phyloP scores from a whole-genome alignment of 2,113 vertebrate genomes.

The Brevimyrus niger region DNA sequence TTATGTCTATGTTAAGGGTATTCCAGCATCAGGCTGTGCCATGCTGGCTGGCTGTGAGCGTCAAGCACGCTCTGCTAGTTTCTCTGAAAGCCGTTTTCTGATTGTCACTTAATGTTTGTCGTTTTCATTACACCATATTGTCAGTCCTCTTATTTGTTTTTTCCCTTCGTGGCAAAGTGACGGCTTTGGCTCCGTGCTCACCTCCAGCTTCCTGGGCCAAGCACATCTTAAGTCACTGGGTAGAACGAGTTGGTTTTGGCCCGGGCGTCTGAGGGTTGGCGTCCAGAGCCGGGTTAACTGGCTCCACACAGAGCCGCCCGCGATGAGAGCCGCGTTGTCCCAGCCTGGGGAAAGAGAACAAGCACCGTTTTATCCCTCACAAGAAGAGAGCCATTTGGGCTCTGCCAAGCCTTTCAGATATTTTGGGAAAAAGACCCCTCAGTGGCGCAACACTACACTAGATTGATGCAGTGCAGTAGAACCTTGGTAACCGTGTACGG shows the following conservation, averaged over 20 bases:
- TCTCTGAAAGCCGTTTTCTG: neutral
- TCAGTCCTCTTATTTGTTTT: neutral
- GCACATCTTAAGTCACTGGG: slow-evolving; percentile 1
- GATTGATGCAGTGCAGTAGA: too few relatives aligned
- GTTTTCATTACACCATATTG: neutral
- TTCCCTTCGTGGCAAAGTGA: neutral
- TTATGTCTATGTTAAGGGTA: neutral
- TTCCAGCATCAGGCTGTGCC: neutral
- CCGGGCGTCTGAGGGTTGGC: neutral
- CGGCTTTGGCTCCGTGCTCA: neutral
- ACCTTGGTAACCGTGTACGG: too few relatives aligned
- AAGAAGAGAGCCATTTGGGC: neutral
- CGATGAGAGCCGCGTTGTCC: neutral
- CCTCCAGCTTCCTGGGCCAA: neutral
- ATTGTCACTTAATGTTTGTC: neutral
- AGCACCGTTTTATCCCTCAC: neutral
- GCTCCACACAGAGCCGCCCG: neutral
- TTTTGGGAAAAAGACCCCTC: neutral
- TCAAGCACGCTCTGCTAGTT: neutral
- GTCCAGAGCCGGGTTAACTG: neutral
- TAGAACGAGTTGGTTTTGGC: neutral
- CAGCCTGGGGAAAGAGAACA: neutral
- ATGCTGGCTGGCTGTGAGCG: neutral
- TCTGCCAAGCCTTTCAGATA: neutral
- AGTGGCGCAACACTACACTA: neutral